A percentile compares a stretch with the other conserved stretches of the same genome.
Conservation (phyloP, 2,113 vertebrate genomes). For the Boleophthalmus pectinirostris region DNA sequence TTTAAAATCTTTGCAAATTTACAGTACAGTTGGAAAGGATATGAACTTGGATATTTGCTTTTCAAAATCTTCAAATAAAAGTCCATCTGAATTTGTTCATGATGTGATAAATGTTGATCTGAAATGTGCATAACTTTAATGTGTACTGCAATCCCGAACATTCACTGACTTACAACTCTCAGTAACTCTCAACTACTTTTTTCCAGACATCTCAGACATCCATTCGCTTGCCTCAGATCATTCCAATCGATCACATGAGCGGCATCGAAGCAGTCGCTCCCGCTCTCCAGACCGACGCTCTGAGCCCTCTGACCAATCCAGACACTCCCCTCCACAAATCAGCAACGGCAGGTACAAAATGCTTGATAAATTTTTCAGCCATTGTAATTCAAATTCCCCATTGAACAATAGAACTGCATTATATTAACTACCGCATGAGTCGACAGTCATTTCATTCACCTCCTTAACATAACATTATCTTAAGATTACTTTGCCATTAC, state of each 20-base stretch:
- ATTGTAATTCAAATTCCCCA: neutral
- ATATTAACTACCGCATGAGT: neutral
- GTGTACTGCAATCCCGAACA: neutral
- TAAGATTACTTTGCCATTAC: no score
- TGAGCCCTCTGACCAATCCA: constrained; percentile 94
- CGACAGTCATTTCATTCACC: neutral
- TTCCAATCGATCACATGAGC: constrained; percentile 95
- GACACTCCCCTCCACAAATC: constrained; percentile 94
- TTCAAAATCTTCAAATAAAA: neutral
- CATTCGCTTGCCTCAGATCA: constrained; percentile 98
- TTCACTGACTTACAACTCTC: constrained; percentile 1
- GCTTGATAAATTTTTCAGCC: neutral
- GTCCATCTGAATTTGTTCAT: neutral
- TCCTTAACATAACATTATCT: no score
- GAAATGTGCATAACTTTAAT: neutral
- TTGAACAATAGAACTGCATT: no score
- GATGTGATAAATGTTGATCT: neutral
- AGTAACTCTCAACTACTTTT: constrained; percentile 21
- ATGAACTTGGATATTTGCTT: neutral
- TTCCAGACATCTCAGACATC: constrained; percentile 98
- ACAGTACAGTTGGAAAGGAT: neutral
- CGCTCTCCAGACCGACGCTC: constrained; percentile 94
- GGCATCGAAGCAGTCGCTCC: constrained; percentile 89
- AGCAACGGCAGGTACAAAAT: constrained; percentile 91
- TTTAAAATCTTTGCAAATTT: neutral